These are phyloP conservation scores for Melanaphis sacchari DNA, from an alignment of 1,140 invertebrate species.

Conservation along the genomic window DNA sequence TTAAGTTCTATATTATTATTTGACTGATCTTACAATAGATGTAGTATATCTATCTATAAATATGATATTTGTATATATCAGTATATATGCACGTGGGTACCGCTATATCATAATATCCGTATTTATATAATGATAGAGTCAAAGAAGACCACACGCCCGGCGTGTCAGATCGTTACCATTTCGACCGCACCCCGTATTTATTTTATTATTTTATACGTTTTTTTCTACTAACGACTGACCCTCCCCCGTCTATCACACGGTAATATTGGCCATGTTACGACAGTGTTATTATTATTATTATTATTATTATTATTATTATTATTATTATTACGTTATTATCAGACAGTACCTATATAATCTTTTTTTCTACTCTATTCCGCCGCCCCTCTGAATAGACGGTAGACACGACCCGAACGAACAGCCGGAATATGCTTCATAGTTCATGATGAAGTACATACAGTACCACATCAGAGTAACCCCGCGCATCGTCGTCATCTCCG, in stretches of 20 bases:
- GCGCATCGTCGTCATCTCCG: not conserved
- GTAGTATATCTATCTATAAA: not conserved
- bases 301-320: constrained; percentile 23
- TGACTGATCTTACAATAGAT: not conserved
- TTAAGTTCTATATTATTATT: not conserved
- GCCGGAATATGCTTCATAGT: not conserved
- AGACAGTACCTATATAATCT: constrained; percentile 3
- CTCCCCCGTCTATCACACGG: not conserved
- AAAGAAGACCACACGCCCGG: constrained; percentile 21
- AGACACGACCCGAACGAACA: not conserved
- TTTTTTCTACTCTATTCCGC: not conserved
- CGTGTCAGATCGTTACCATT: constrained; percentile 22
- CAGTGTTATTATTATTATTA: constrained; percentile 11
- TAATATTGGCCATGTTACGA: not conserved
- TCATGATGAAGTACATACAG: not conserved
- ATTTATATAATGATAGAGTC: constrained; percentile 1
- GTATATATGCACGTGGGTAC: not conserved
- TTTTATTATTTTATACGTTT: not conserved
- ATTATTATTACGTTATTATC: constrained; percentile 14
- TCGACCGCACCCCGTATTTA: not conserved
- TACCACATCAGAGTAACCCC: not conserved
- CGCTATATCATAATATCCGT: not conserved
- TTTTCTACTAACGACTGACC: not conserved
- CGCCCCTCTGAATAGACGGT: not conserved
- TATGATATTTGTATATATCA: not conserved